These are phyloP conservation scores for Cervus canadensis DNA, from an alignment of 2,113 vertebrate species.

Conservation along the genomic window DNA sequence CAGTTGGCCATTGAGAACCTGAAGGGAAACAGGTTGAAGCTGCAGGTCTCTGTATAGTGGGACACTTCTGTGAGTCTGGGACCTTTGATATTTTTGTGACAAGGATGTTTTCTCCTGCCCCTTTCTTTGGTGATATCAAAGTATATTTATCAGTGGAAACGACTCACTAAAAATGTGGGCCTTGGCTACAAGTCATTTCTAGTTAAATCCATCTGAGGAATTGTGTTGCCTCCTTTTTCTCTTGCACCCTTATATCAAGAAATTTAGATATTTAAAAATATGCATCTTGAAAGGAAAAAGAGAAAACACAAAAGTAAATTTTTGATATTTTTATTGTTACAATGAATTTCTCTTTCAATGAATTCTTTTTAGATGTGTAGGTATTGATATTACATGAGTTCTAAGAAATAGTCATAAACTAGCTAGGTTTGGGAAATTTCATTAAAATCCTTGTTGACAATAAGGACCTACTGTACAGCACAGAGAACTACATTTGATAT, in stretches of 20 bases:
- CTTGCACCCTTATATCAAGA: background rate
- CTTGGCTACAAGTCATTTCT: background rate
- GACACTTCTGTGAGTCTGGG: background rate
- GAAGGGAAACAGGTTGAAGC: background rate
- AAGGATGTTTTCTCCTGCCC: background rate
- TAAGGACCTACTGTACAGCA: background rate
- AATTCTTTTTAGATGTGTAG: conserved; percentile 6
- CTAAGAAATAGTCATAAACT: background rate
- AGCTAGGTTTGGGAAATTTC: background rate
- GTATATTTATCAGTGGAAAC: background rate
- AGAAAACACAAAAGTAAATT: background rate
- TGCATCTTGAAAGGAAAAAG: background rate
- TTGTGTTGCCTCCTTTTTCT: background rate
- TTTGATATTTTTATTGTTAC: background rate
- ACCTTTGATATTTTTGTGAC: background rate
- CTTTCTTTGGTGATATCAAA: background rate
- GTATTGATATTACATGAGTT: background rate
- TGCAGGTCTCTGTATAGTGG: background rate
- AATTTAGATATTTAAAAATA: background rate
- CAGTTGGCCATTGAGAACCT: background rate
- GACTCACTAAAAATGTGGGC: background rate
- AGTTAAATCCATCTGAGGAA: background rate
- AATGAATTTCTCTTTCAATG: background rate
- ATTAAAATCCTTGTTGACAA: background rate
- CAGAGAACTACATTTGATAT: background rate